These are phyloP conservation scores for Galerucella calmariensis DNA, from an alignment of 2,888 invertebrate species.

Conservation along the genomic window DNA sequence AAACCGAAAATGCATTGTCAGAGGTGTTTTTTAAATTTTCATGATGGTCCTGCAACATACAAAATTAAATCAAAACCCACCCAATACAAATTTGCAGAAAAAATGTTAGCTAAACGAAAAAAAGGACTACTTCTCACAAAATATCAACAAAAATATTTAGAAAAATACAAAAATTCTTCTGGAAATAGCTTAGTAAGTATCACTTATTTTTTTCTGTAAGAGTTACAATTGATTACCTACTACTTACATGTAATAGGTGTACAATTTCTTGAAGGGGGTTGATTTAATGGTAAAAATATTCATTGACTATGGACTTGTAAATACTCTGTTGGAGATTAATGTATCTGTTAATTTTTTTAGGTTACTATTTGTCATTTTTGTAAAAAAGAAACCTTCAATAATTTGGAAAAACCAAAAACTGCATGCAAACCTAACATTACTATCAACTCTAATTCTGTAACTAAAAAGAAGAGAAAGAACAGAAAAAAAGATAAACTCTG, in stretches of 20 bases:
- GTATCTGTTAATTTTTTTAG: slow-evolving; percentile 13
- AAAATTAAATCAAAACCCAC: slow-evolving; percentile 35
- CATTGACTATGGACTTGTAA: background rate
- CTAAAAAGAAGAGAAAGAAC: slow-evolving; percentile 24
- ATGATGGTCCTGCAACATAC: slow-evolving; percentile 42
- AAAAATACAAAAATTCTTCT: slow-evolving; percentile 29
- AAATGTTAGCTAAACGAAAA: slow-evolving; percentile 31
- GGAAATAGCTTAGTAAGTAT: slow-evolving; percentile 42
- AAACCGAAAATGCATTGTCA: slow-evolving; percentile 36
- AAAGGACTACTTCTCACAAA: slow-evolving; percentile 36
- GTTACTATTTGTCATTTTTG: slow-evolving; percentile 31
- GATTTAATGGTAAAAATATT: no score
- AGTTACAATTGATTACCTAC: no score
- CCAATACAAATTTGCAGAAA: slow-evolving; percentile 39
- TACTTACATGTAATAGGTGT: no score
- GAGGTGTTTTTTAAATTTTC: slow-evolving; percentile 40
- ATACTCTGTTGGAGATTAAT: background rate
- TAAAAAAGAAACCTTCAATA: slow-evolving; percentile 16
- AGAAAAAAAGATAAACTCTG: slow-evolving; percentile 32
- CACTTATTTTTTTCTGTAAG: background rate
- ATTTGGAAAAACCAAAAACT: slow-evolving; percentile 7
- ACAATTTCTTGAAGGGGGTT: no score
- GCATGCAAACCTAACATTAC: background rate
- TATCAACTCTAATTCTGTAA: background rate
- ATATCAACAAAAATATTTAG: slow-evolving; percentile 40